Conservation (phyloP, 92 coral and sea anemone species). For the Epizoanthus illoricatus region DNA sequence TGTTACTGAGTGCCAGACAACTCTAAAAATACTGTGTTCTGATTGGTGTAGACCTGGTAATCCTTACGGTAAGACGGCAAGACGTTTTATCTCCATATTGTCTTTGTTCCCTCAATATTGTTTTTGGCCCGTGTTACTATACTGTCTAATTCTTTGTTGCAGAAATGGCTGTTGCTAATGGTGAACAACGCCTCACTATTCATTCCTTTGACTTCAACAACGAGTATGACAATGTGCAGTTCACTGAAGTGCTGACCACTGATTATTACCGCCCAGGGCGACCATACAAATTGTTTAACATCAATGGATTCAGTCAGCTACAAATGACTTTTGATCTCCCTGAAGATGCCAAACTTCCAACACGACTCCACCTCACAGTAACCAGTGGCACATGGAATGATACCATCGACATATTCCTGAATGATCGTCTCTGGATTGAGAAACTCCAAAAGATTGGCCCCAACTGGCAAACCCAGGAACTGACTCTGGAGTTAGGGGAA, state of each 20-base stretch:
- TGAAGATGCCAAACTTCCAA: background rate
- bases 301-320: background rate
- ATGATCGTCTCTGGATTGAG: background rate
- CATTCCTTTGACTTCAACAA: background rate
- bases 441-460: too few species aligned
- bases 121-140: too few species aligned
- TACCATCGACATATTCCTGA: background rate
- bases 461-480: too few species aligned
- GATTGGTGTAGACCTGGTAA: too few species aligned
- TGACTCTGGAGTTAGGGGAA: too few species aligned
- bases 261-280: conserved; percentile 1
- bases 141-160: background rate
- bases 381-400: background rate
- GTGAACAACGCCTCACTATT: background rate
- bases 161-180: background rate
- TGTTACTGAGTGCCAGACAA: too few species aligned
- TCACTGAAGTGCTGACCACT: background rate
- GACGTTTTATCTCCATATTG: too few species aligned
- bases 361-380: background rate
- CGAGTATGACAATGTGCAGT: conserved; percentile 7
- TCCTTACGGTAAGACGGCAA: too few species aligned
- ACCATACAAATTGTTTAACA: background rate
- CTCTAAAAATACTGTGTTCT: too few species aligned
- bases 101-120: too few species aligned
- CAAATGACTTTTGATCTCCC: background rate